Evolutionary conservation across 2,113 vertebrate species (phyloP).

Genomic region (Silurus glanis): DNA sequence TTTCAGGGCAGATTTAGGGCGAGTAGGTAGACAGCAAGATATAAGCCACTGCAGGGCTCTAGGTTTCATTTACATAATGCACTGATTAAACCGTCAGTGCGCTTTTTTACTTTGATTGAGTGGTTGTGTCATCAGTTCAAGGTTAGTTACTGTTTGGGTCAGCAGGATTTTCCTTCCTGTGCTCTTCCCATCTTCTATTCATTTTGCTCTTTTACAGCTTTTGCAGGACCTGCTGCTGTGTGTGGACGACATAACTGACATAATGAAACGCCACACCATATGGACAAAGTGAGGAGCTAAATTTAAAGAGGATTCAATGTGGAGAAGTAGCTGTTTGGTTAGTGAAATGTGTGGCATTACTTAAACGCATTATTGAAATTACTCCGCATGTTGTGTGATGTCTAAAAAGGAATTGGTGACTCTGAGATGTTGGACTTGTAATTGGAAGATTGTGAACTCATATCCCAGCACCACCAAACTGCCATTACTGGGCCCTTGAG

Average conservation of each 20-base stretch:
- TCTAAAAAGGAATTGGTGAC: not conserved
- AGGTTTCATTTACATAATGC: constrained; percentile 66
- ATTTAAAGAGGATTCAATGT: not conserved
- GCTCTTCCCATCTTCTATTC: not conserved
- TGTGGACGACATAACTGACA: not conserved
- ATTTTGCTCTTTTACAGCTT: not conserved
- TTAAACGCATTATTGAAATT: not conserved
- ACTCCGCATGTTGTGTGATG: not conserved
- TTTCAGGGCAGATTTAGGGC: constrained; percentile 53
- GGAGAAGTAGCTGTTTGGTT: constrained; percentile 6
- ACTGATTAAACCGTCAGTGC: constrained; percentile 58
- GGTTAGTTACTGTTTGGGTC: constrained; percentile 52
- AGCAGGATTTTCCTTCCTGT: not conserved
- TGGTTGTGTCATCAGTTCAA: constrained; percentile 49
- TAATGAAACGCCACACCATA: not conserved
- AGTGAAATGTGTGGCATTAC: not conserved
- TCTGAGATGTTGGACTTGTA: too few relatives aligned
- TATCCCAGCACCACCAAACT: too few relatives aligned
- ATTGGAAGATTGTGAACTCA: too few relatives aligned
- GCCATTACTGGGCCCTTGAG: too few relatives aligned
- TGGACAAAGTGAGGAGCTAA: not conserved
- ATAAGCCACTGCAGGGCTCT: constrained; percentile 38
- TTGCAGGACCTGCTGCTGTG: not conserved
- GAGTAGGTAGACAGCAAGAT: constrained; percentile 49
- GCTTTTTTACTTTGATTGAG: constrained; percentile 37